Percentiles rank a stretch among this genome's conserved stretches.
These are phyloP conservation scores for Dysmachus trigonus DNA, from an alignment of 2,888 invertebrate genomes.

Conservation along the genomic window DNA sequence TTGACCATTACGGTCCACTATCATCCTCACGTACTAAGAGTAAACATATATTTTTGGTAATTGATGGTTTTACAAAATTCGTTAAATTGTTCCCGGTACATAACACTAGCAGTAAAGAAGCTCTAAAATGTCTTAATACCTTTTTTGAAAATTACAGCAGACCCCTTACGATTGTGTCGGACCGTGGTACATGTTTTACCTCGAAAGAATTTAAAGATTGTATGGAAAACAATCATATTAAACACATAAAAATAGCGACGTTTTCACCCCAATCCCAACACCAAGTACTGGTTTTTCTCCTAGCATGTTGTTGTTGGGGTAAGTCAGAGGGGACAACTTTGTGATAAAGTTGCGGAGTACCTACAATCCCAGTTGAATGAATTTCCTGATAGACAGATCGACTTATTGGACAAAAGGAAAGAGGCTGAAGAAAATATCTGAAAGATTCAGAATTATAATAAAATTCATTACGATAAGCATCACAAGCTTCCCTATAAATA, in stretches of 20 bases:
- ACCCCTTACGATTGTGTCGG: slow-evolving; percentile 21
- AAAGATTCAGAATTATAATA: too few species aligned
- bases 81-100: slow-evolving; percentile 51
- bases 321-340: slow-evolving; percentile 50
- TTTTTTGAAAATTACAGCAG: slow-evolving; percentile 31
- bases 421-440: background rate
- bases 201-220: slow-evolving; percentile 24
- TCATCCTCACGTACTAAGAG: background rate
- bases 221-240: background rate
- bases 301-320: slow-evolving; percentile 53
- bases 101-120: slow-evolving; percentile 34
- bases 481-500: too few species aligned
- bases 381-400: background rate
- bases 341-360: background rate
- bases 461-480: too few species aligned
- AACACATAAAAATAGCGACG: background rate
- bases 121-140: background rate
- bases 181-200: slow-evolving; percentile 37
- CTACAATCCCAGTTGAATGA: slow-evolving; percentile 16
- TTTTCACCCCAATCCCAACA: background rate
- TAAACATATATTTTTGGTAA: slow-evolving; percentile 35
- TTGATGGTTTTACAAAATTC: slow-evolving; percentile 54
- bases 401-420: background rate
- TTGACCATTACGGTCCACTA: background rate
- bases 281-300: slow-evolving; percentile 52